Conservation (phyloP, 2,797 vertebrate species). For the Muscicapa comitata region DNA sequence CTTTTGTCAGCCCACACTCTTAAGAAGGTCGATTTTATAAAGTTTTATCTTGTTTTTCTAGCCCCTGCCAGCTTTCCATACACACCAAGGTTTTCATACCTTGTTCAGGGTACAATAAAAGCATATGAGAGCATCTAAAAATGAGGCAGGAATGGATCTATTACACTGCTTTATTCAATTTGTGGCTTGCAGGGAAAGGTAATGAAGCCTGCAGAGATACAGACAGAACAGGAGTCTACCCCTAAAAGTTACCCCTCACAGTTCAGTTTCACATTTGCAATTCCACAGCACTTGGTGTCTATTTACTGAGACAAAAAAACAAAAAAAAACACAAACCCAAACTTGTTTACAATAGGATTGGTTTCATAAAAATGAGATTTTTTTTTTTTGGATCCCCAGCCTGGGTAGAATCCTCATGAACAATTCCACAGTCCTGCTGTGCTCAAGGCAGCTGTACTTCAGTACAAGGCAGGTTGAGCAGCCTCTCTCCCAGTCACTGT, state of each 20-base stretch:
- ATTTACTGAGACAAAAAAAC: neutral
- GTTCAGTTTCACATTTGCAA: conserved; percentile 14
- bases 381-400: neutral
- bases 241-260: neutral
- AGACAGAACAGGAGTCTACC: neutral
- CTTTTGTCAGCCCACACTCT: neutral
- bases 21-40: neutral
- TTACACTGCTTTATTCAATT: conserved; percentile 28
- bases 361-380: neutral
- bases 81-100: neutral
- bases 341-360: neutral
- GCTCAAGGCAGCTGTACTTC: neutral
- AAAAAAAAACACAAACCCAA: neutral
- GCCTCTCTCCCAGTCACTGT: neutral
- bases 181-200: neutral
- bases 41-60: neutral
- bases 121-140: conserved; percentile 30
- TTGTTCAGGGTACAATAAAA: neutral
- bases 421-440: neutral
- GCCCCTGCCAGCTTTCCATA: neutral
- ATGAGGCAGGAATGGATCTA: neutral
- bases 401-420: neutral
- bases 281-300: neutral
- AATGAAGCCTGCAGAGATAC: neutral
- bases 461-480: neutral